These are phyloP conservation scores for Salvelinus fontinalis DNA, from an alignment of 2,113 vertebrate genomes.

Conservation along the genomic window DNA sequence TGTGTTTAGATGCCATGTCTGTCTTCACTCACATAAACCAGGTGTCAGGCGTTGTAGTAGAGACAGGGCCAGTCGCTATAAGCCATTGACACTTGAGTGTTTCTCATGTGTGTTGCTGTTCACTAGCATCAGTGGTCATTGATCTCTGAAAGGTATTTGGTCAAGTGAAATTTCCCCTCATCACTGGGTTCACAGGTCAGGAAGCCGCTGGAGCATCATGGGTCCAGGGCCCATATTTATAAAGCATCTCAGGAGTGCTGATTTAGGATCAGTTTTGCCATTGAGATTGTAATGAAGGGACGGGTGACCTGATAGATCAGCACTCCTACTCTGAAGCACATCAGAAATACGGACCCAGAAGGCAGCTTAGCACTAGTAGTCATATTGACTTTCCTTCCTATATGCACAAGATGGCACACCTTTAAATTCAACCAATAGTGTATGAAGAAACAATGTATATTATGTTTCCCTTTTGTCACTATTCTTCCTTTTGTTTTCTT, in stretches of 20 bases:
- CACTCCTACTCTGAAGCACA: too few relatives aligned
- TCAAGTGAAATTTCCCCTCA: conserved; percentile 19
- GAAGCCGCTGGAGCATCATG: conserved; percentile 12
- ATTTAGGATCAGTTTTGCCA: too few relatives aligned
- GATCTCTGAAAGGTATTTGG: conserved; percentile 12
- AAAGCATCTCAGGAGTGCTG: too few relatives aligned
- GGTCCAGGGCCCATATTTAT: background rate
- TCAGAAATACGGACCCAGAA: too few relatives aligned
- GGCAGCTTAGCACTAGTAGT: background rate
- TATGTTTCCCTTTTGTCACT: too few relatives aligned
- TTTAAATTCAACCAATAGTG: too few relatives aligned
- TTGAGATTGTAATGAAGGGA: too few relatives aligned
- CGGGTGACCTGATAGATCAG: too few relatives aligned
- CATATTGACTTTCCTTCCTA: background rate
- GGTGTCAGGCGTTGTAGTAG: background rate
- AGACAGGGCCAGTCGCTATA: background rate
- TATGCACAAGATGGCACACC: too few relatives aligned
- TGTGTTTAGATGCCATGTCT: background rate
- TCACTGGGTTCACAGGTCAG: conserved; percentile 28
- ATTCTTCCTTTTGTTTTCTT: background rate
- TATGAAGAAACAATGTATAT: too few relatives aligned
- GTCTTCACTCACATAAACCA: background rate
- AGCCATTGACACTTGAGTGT: background rate
- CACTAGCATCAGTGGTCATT: conserved; percentile 13
- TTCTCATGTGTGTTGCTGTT: background rate